Conservation (phyloP, 2,113 vertebrate species). For the Alaudala cheleensis region DNA sequence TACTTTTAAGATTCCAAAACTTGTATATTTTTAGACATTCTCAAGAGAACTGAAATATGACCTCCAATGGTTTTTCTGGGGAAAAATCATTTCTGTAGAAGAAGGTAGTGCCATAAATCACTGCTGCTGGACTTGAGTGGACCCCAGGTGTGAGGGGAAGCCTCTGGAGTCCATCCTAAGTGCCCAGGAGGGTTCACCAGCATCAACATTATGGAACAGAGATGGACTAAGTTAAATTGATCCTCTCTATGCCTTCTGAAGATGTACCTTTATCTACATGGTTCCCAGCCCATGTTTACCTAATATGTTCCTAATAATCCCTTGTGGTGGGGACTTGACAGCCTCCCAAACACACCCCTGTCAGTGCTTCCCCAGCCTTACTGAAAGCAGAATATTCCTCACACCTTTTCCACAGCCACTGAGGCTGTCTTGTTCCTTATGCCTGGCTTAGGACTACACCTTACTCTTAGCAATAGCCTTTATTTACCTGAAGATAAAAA, state of each 20-base stretch:
- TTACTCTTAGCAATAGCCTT: not conserved
- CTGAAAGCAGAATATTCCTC: not conserved
- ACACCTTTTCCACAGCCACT: not conserved
- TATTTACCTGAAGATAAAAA: not conserved
- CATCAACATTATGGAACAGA: not conserved
- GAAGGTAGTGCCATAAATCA: not conserved
- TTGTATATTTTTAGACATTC: not conserved
- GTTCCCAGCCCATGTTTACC: not conserved
- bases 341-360: accelerated
- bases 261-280: not conserved
- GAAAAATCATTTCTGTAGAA: not conserved
- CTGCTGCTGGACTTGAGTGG: not conserved
- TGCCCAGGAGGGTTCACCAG: not conserved
- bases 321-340: not conserved
- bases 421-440: not conserved
- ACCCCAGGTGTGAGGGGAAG: accelerated
- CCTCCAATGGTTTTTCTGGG: not conserved
- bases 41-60: not conserved
- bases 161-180: not conserved
- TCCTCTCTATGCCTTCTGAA: not conserved
- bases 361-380: not conserved
- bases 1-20: not conserved
- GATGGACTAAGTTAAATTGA: not conserved
- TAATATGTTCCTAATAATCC: not conserved
- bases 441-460: not conserved